A percentile compares a stretch with the other conserved stretches of the same genome.
Conservation (phyloP, 2,888 invertebrate genomes). For the Apotomis betuletana region DNA sequence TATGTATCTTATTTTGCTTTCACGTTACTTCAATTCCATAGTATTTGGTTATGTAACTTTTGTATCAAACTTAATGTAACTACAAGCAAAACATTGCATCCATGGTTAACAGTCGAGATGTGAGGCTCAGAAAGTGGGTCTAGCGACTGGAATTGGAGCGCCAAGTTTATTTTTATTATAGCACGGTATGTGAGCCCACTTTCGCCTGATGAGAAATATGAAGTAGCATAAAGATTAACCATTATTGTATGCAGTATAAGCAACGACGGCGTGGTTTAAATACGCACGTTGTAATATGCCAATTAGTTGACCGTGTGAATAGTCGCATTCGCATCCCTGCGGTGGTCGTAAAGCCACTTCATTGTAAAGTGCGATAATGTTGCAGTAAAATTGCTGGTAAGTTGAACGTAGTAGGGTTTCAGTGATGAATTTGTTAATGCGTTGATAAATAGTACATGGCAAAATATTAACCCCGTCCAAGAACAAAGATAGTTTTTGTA, state of each 20-base stretch:
- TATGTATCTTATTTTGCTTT: too few relatives aligned
- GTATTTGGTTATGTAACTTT: too few relatives aligned
- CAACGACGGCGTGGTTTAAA: not conserved
- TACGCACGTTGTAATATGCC: not conserved
- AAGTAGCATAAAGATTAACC: slow-evolving; percentile 20
- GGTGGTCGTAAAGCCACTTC: slow-evolving; percentile 5
- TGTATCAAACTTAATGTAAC: too few relatives aligned
- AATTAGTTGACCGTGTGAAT: slow-evolving; percentile 8
- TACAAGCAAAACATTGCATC: too few relatives aligned
- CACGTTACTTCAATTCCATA: too few relatives aligned
- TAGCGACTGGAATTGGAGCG: slow-evolving; percentile 13
- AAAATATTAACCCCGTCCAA: too few relatives aligned
- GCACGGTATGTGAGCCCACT: slow-evolving; percentile 10
- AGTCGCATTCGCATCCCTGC: slow-evolving; percentile 5
- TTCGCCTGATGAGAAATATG: slow-evolving; percentile 16
- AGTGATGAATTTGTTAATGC: not conserved
- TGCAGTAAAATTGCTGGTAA: not conserved
- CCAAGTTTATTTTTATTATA: slow-evolving; percentile 14
- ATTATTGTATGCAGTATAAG: slow-evolving; percentile 19
- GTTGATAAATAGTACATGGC: too few relatives aligned
- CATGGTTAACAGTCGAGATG: too few relatives aligned
- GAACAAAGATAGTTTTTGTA: too few relatives aligned
- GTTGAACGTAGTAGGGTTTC: not conserved
- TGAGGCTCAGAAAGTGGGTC: not conserved
- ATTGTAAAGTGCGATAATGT: slow-evolving; percentile 6